Conservation (phyloP, 2,888 invertebrate species). For the Aethes cnicana region DNA sequence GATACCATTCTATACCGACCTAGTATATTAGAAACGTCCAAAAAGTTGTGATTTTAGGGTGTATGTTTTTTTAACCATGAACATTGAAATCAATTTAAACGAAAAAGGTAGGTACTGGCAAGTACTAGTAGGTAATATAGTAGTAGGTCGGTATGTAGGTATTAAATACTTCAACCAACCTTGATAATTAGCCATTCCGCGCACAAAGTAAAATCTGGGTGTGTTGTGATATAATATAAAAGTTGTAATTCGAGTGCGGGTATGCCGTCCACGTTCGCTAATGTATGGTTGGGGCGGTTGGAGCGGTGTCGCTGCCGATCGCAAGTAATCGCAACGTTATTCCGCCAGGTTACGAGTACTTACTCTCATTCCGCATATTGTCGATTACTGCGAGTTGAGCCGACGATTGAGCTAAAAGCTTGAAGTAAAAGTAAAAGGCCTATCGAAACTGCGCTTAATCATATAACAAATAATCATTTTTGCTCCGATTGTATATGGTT, state of each 20-base stretch:
- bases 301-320: conserved; percentile 26
- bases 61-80: no score
- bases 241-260: conserved; percentile 38
- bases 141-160: neutral
- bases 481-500: no score
- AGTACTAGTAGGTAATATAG: no score
- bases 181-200: conserved; percentile 22
- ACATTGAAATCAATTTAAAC: no score
- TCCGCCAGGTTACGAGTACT: conserved; percentile 23
- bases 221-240: conserved; percentile 33
- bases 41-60: no score
- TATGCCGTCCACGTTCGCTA: conserved; percentile 37
- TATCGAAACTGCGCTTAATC: no score
- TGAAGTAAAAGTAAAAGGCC: no score
- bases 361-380: conserved; percentile 9
- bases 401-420: no score
- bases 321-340: conserved; percentile 20
- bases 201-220: conserved; percentile 26
- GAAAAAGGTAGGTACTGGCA: no score
- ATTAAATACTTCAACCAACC: neutral
- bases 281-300: conserved; percentile 38
- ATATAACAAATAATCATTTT: no score
- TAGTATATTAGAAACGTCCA: no score
- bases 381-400: neutral
- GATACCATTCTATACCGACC: no score